These are phyloP conservation scores for Amblyornis subalaris DNA, from an alignment of 2,113 vertebrate genomes.

Conservation along the genomic window DNA sequence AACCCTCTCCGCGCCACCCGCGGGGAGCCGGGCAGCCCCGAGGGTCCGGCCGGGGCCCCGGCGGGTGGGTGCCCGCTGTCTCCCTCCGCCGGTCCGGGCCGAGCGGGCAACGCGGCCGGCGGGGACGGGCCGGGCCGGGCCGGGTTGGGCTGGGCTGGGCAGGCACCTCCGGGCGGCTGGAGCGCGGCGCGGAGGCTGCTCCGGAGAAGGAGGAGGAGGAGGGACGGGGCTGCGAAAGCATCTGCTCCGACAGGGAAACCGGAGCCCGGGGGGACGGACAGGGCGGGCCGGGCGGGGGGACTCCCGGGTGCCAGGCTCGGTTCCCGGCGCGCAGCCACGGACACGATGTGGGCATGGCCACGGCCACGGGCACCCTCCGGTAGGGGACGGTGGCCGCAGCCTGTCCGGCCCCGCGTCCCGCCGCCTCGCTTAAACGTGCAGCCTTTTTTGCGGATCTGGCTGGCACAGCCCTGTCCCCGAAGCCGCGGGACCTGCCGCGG, in stretches of 20 bases:
- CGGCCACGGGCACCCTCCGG: not conserved
- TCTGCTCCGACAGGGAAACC: conserved; percentile 54
- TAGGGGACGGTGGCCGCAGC: not conserved
- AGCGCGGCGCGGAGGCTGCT: conserved; percentile 64
- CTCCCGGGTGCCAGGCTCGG: conserved; percentile 45
- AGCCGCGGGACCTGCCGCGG: not conserved
- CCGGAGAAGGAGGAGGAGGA: conserved; percentile 64
- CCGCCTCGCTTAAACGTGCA: not conserved
- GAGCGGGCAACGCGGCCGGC: not conserved
- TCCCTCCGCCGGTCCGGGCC: not conserved
- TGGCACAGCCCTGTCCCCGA: not conserved
- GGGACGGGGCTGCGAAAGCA: conserved; percentile 59
- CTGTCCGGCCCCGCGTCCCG: not conserved
- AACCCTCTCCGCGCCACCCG: not conserved
- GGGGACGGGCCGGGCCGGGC: not conserved
- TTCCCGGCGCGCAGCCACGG: conserved; percentile 1
- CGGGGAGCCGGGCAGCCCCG: not conserved
- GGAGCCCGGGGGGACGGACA: conserved; percentile 51
- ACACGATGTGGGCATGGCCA: not conserved
- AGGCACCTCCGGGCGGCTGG: conserved; percentile 50
- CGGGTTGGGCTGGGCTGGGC: not conserved
- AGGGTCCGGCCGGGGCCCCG: not conserved
- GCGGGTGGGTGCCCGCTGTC: conserved; percentile 14
- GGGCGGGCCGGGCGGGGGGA: conserved; percentile 35
- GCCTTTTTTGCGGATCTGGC: not conserved